phyloP scores from a whole-genome alignment of 2,113 vertebrate species.

The Elephantulus edwardii region DNA sequence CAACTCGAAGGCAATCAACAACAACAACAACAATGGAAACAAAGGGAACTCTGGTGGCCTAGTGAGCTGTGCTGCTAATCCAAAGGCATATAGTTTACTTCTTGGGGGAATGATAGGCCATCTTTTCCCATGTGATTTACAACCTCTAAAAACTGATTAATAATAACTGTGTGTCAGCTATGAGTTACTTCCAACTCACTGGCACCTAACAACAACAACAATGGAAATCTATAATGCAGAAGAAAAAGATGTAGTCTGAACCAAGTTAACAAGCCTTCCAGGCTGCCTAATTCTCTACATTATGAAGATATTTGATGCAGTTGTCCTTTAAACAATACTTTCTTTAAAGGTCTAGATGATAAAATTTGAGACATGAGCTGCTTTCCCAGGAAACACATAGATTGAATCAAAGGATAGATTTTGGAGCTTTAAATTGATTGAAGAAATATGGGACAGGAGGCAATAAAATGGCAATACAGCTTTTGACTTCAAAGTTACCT shows the following conservation, averaged over 20 bases:
- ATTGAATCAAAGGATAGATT: not conserved
- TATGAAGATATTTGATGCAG: not conserved
- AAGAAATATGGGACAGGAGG: not conserved
- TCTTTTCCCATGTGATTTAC: no score
- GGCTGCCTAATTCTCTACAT: not conserved
- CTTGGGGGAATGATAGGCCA: no score
- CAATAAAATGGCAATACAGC: not conserved
- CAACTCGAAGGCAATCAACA: no score
- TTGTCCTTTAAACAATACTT: not conserved
- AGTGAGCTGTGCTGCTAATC: no score
- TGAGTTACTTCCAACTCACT: no score
- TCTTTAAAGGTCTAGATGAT: not conserved
- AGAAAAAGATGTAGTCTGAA: not conserved
- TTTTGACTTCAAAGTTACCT: not conserved
- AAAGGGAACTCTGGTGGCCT: no score
- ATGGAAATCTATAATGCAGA: not conserved
- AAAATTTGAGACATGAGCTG: not conserved
- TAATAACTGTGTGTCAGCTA: no score
- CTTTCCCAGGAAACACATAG: not conserved
- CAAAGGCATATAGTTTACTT: no score
- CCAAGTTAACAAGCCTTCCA: not conserved
- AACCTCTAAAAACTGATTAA: no score
- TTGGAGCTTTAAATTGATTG: not conserved
- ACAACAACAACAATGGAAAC: no score
- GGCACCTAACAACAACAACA: no score